Base-by-base conservation (phyloP, 2,113 vertebrate species). In the Pogona vitticeps region DNA sequence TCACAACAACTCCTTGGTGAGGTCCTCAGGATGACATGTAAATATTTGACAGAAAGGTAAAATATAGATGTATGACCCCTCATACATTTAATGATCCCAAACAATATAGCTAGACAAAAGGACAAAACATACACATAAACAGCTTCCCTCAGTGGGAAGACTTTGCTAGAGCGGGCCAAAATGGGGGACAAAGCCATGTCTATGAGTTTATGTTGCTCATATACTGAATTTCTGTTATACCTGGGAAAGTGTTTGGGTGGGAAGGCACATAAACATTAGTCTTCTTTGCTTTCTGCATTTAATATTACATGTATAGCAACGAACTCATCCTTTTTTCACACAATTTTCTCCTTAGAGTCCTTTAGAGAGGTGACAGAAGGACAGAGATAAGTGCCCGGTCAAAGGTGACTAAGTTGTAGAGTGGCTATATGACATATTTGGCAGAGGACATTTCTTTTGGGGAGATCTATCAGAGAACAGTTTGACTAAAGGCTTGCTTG, bases 11-110 rank as follows among this genome's bases (percentile, higher is more conserved):
- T 95, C 89, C 91, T 97, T 97, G 94, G 95, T 91, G 95, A 95
- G 93, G 92, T 92, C 94, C 76, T 94, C 70, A 82, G 90, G 88
- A 82, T 93, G 94, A 96, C 90, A 94, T 92, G 94, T 96, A 97
- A 97, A 97, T 97, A 97, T 97, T 97, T 97, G 94, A 96, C 94
- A 96, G 90, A 90, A 96, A 95, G 93, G 92, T 96, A 95, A 96
- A 94, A 96, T 95, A 95, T 86, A 95, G 94, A 90, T 94, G 93
- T 96, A 86, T 92, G 88, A 96, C 83, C 82, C 89, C 80, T 95
- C 93, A 89, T 80, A 82, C 82, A 93, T 93, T 95, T 93, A 96
- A 96, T 94, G 92, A 94, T 92, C 81, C 86, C 89, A 91, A 90
- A 83, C 83, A 76, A 76, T 36, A 90, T 79, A 88, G 91, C 68